Evolutionary conservation across 2,888 invertebrate genomes (phyloP), one percentile per base, ranked within the genome.

Genomic region (Glaucopsyche alexis): DNA sequence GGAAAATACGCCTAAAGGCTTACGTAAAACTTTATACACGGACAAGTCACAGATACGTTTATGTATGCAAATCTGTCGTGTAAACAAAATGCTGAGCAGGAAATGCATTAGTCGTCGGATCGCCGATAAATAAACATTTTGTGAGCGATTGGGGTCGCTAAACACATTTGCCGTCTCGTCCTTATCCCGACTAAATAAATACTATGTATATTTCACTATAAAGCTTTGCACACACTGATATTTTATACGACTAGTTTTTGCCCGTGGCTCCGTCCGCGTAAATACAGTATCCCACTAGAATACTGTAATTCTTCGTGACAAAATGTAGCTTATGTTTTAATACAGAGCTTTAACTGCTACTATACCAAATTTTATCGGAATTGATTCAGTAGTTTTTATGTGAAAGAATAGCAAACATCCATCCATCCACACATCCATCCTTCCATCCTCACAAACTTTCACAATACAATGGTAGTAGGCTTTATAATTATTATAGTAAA

Each of bases 81-180:
- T 47, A 69, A 69, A 69, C 69, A 69, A 49, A 69, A 49, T 69
- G 69, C 47, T 13, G 67, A 67, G 67, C 45, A 45, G 67, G 45
- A 67, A 67, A 67, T 67, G 67, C 67, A 67, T 67, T 69, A 49
- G 69, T 47, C 69, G 47, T 42, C 19, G 45, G 49, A 69, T 69
- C 69, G 47, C 47, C 47, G 69, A 69, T 69, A 69, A 69, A 69
- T 69, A 69, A 69, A 69, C 69, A 69, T 69, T 49, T 67, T 42
- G n/a, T 67, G 67, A 67, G 42, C 67, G 45, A 67, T 67, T 67
- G 67, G 67, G 42, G 69, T 49, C 69, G 19, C 45, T 69, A 69
- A 69, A 69, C 47, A 69, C 69, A 47, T 69, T 47, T 47, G 7
- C 69, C 69, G 47, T 69, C 49, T 29, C 69, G 14, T 47, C 69